phyloP scores from a whole-genome alignment of 2,888 invertebrate species.

The Dendrolimus houi region DNA sequence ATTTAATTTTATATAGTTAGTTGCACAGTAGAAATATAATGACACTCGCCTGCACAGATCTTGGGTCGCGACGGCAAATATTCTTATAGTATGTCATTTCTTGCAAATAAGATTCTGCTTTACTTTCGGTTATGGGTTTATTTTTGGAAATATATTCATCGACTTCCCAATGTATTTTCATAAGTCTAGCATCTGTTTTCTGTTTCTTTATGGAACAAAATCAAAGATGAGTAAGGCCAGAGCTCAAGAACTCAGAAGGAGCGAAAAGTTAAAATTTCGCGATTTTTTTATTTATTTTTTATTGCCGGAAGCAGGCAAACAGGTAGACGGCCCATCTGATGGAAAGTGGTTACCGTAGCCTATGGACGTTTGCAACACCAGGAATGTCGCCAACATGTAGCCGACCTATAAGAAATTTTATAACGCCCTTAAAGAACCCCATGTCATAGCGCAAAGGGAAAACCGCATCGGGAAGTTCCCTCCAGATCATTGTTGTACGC shows the following conservation, averaged over 20 bases:
- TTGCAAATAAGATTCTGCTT: constrained; percentile 29
- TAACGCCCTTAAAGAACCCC: neutral
- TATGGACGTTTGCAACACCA: neutral
- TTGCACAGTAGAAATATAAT: neutral
- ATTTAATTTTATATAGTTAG: neutral
- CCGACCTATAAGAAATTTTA: neutral
- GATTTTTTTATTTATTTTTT: neutral
- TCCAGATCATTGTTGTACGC: neutral
- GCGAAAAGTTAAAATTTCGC: no score
- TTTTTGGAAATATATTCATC: constrained; percentile 46
- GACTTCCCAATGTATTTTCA: constrained; percentile 38
- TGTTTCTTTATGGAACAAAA: no score
- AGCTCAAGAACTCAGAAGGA: no score
- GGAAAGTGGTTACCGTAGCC: neutral
- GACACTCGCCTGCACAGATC: constrained; percentile 38
- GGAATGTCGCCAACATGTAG: neutral
- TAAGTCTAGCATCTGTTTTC: constrained; percentile 19
- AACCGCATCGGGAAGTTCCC: neutral
- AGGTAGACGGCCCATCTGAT: neutral
- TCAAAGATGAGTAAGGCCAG: no score
- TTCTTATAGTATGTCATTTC: constrained; percentile 33
- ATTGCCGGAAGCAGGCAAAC: neutral
- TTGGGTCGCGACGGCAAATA: constrained; percentile 24
- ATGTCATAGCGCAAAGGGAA: neutral
- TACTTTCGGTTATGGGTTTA: constrained; percentile 26